Percentiles rank a stretch among this genome's conserved stretches.
phyloP scores from a whole-genome alignment of 2,113 vertebrate species.

The Nymphicus hollandicus region DNA sequence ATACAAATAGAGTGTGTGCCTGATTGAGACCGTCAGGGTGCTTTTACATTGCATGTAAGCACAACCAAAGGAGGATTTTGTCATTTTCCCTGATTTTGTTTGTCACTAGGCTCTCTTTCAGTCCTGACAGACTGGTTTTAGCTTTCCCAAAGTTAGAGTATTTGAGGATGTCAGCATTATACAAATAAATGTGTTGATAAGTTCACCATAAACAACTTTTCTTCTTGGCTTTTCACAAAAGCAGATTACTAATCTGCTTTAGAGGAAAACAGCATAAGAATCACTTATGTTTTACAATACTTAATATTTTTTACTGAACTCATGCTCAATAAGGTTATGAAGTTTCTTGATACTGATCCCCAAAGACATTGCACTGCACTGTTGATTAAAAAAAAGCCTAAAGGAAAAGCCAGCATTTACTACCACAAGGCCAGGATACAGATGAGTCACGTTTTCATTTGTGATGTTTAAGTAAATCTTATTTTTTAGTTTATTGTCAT shows the following conservation, averaged over 20 bases:
- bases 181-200: background rate
- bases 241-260: background rate
- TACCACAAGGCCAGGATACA: background rate
- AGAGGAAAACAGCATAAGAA: background rate
- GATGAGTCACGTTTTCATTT: background rate
- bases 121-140: background rate
- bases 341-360: background rate
- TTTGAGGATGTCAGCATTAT: background rate
- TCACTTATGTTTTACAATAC: background rate
- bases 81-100: background rate
- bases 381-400: background rate
- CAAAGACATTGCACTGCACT: background rate
- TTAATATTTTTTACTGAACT: background rate
- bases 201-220: background rate
- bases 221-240: background rate
- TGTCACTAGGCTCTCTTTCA: background rate
- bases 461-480: background rate
- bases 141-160: background rate
- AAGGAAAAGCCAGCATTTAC: background rate
- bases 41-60: rapidly evolving
- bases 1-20: rapidly evolving
- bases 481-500: background rate
- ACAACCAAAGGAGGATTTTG: background rate
- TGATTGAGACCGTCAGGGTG: background rate
- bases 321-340: background rate